Percentiles rank a stretch among this genome's conserved stretches.
phyloP scores from a whole-genome alignment of 2,113 vertebrate genomes.

The Psephotus haematonotus region DNA sequence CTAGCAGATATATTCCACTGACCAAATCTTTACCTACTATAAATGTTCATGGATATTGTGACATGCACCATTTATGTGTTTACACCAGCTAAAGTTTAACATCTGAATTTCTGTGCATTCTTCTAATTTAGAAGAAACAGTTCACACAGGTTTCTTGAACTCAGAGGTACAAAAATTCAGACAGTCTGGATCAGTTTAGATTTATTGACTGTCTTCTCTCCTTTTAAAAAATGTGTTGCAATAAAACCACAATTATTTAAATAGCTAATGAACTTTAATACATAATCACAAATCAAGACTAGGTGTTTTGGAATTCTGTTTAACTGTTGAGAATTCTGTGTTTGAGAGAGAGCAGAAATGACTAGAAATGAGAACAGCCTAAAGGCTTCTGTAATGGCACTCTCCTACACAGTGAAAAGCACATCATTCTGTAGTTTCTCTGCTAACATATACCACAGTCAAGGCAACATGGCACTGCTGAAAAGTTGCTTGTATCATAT shows the following conservation, averaged over 20 bases:
- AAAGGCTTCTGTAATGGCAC: background rate
- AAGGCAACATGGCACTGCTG: background rate
- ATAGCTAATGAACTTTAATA: background rate
- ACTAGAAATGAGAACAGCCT: background rate
- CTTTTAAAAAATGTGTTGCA: background rate
- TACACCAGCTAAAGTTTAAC: background rate
- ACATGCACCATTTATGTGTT: background rate
- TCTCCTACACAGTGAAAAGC: background rate
- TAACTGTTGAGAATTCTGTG: background rate
- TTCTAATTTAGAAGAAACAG: background rate
- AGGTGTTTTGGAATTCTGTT: background rate
- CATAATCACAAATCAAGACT: background rate
- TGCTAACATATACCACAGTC: background rate
- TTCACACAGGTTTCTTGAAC: background rate
- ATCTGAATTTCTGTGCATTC: background rate
- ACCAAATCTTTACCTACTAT: background rate
- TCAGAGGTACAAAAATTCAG: background rate
- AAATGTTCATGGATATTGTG: background rate
- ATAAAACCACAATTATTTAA: background rate
- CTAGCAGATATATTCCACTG: background rate
- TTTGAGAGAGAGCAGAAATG: background rate
- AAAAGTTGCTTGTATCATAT: background rate
- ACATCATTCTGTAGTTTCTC: background rate
- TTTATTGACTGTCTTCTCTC: background rate
- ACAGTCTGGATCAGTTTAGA: background rate